Evolutionary conservation across 2,113 vertebrate species (phyloP).

Genomic region (Oxyruncus cristatus): DNA sequence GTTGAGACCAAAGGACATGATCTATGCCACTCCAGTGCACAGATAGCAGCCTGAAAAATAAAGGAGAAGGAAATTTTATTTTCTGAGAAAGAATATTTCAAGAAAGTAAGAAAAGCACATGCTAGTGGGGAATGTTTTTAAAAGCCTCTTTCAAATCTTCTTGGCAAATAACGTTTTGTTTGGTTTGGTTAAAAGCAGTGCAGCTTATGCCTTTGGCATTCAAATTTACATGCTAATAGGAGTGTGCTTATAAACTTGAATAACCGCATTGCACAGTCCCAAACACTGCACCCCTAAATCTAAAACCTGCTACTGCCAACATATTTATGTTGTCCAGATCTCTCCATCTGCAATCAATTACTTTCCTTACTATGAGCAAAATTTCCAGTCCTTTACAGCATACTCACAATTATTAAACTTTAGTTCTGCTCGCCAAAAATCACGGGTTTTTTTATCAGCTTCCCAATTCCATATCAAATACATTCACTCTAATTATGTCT

Average conservation of each 20-base stretch:
- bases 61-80: background rate
- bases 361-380: slow-evolving; percentile 57
- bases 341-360: slow-evolving; percentile 71
- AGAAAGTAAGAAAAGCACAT: slow-evolving; percentile 3
- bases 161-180: slow-evolving; percentile 48
- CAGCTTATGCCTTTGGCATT: slow-evolving; percentile 49
- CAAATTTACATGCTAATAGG: slow-evolving; percentile 59
- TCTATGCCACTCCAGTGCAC: background rate
- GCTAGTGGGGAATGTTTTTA: background rate
- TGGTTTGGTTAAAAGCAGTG: slow-evolving; percentile 39
- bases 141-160: slow-evolving; percentile 37
- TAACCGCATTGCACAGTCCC: slow-evolving; percentile 21
- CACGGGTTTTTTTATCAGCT: background rate
- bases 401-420: slow-evolving; percentile 54
- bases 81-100: slow-evolving; percentile 1
- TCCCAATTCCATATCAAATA: background rate
- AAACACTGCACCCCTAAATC: slow-evolving; percentile 29
- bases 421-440: background rate
- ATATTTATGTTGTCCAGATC: slow-evolving; percentile 47
- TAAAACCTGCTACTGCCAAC: slow-evolving; percentile 55
- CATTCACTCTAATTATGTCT: background rate
- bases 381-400: slow-evolving; percentile 51
- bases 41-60: background rate
- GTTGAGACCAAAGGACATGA: background rate
- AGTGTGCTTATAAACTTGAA: slow-evolving; percentile 48